These are phyloP conservation scores for Esperia sulphurella DNA, from an alignment of 2,888 invertebrate genomes.

Conservation along the genomic window DNA sequence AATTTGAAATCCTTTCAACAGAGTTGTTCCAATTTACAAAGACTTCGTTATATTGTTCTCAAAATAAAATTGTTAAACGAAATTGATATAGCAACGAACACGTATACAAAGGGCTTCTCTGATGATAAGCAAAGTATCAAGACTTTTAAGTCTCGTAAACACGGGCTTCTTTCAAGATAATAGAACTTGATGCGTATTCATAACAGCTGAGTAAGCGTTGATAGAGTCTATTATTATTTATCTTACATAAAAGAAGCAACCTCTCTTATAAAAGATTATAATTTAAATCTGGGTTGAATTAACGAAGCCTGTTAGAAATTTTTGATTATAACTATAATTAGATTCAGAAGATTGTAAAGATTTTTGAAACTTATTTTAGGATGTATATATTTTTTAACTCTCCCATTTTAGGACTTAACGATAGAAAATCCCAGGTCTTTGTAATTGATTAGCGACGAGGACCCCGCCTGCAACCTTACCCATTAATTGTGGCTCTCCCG, in stretches of 20 bases:
- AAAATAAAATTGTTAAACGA: constrained; percentile 15
- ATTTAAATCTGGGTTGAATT: not conserved
- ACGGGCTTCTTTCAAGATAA: constrained; percentile 2
- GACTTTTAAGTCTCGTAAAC: not conserved
- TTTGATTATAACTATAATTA: too few species aligned
- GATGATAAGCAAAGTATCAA: constrained; percentile 2
- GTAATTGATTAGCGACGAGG: constrained; percentile 45
- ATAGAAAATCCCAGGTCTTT: constrained; percentile 27
- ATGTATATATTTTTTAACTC: not conserved
- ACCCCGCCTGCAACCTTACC: constrained; percentile 32
- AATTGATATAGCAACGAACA: constrained; percentile 15
- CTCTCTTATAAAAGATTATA: not conserved
- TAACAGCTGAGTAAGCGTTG: not conserved
- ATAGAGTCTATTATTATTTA: not conserved
- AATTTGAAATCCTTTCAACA: constrained; percentile 30
- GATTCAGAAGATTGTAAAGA: too few species aligned
- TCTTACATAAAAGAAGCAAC: not conserved
- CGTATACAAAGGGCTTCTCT: constrained; percentile 1
- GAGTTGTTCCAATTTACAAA: constrained; percentile 30
- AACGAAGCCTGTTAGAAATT: too few species aligned
- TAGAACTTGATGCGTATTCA: constrained; percentile 2
- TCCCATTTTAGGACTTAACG: constrained; percentile 7
- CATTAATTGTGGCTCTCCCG: constrained; percentile 34
- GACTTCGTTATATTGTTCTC: constrained; percentile 15
- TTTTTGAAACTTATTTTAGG: too few species aligned